Percentiles rank a stretch among this genome's conserved stretches.
These are phyloP conservation scores for Microplitis manilae DNA, from an alignment of 2,888 invertebrate genomes.

Conservation along the genomic window DNA sequence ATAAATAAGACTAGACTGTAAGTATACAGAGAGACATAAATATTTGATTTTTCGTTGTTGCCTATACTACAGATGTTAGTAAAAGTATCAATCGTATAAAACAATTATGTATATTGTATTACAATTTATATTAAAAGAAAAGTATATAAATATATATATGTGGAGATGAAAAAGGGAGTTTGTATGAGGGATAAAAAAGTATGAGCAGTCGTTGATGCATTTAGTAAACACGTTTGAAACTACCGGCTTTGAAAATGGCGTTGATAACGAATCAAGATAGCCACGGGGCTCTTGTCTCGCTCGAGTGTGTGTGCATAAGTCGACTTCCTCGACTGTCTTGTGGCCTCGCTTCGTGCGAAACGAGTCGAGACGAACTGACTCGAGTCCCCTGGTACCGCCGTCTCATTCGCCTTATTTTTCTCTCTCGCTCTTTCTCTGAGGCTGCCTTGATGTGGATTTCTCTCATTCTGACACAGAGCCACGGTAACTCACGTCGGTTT, in stretches of 20 bases:
- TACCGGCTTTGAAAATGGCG: constrained; percentile 24
- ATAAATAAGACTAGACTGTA: constrained; percentile 16
- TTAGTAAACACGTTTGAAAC: constrained; percentile 22
- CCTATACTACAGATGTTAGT: neutral
- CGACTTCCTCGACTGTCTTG: constrained; percentile 34
- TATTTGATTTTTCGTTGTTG: constrained; percentile 15
- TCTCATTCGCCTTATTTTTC: constrained; percentile 6
- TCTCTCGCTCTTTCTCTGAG: constrained; percentile 1
- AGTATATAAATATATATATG: constrained; percentile 17
- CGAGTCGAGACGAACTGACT: constrained; percentile 40
- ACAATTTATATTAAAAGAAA: constrained; percentile 1
- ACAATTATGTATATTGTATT: constrained; percentile 10
- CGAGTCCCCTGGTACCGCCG: constrained; percentile 22
- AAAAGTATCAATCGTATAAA: neutral
- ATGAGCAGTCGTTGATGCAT: constrained; percentile 17
- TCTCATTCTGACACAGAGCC: constrained; percentile 7
- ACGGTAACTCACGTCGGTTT: constrained; percentile 36
- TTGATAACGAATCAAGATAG: constrained; percentile 38
- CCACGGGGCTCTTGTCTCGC: constrained; percentile 31
- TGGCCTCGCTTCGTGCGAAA: constrained; percentile 41
- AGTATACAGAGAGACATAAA: constrained; percentile 22
- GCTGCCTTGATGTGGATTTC: neutral
- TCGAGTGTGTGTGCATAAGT: constrained; percentile 18
- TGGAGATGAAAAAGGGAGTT: constrained; percentile 3
- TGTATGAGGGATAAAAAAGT: constrained; percentile 13